Evolutionary conservation across 2,797 vertebrate species (phyloP), one percentile per base, ranked within the genome.

Genomic region (Arctocebus calabarensis): DNA sequence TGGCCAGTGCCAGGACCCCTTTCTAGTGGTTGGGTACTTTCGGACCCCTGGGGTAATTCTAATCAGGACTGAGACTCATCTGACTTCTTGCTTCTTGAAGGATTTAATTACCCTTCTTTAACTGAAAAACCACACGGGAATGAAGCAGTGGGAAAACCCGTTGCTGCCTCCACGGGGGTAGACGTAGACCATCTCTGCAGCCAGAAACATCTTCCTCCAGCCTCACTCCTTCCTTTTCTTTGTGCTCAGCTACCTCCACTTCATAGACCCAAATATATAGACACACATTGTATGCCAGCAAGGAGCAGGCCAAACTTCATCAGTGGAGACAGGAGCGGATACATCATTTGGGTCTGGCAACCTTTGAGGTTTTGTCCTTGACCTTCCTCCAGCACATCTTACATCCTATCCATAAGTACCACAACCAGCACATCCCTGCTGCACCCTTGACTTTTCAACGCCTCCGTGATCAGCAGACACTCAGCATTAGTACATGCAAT

Each of bases 311-410:
- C 12, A 23, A 17, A 5, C 16, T 78, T 77, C 9, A 20, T 45
- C 29, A 64, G 29, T 45, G 23, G 66, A 55, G 59, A n/a, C 1
- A 79, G 27, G 66, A 16, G 13, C 5, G 27, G 20, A 64, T 32
- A 7, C 25, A 6, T 59, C 25, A 5, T 37, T 75, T 48, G 9
- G 14, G 25, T 78, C 48, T 29, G 23, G 14, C 12, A 43, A 13
- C 61, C 34, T 29, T 17, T 32, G 81, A 23, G 19, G 55, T 90
- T 92, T 81, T 83, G 11, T 64, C 7, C 32, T 52, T 29, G 52
- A 4, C 6, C 2, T 0, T 64, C 8, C 32, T 59, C 52, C 9
- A 6, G 2, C 8, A 2, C 52, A 45, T 23, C 55, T 29, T 4
- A 2, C 17, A 4, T 88, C 23, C 68, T 70, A 75, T 59, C 68